phyloP scores from a whole-genome alignment of 2,797 vertebrate genomes.

The Varecia variegata region DNA sequence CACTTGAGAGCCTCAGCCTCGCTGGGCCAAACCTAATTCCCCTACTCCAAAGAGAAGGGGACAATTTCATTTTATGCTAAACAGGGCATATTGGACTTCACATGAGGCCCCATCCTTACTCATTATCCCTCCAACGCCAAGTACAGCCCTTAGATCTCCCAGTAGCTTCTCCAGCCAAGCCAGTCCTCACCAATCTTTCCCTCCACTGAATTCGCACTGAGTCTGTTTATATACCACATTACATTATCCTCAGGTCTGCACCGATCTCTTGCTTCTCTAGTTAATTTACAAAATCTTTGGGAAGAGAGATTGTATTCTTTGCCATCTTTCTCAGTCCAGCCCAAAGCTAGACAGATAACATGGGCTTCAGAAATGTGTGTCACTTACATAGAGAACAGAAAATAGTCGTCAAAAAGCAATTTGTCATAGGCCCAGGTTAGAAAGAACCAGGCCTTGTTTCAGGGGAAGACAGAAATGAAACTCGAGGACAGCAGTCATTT shows the following conservation, averaged over 20 bases:
- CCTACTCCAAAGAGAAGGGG: background rate
- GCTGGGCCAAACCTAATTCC: background rate
- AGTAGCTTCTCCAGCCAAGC: background rate
- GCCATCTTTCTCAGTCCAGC: background rate
- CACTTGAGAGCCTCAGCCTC: background rate
- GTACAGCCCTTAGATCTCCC: background rate
- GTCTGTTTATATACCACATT: background rate
- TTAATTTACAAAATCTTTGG: slow-evolving; percentile 16
- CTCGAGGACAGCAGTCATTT: background rate
- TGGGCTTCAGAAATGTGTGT: background rate
- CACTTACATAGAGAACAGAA: background rate
- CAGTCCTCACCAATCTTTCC: background rate
- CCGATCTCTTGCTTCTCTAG: background rate
- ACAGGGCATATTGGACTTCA: background rate
- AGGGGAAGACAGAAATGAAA: slow-evolving; percentile 1
- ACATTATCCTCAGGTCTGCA: background rate
- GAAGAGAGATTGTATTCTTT: background rate
- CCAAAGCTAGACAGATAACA: background rate
- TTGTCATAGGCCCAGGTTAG: background rate
- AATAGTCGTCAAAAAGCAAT: background rate
- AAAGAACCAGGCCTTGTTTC: background rate
- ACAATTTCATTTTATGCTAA: background rate
- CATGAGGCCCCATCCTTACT: background rate
- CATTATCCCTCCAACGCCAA: background rate
- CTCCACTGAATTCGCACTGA: background rate